Percentiles rank a stretch among this genome's conserved stretches.
These are phyloP conservation scores for Zygogramma bicolorata DNA, from an alignment of 2,888 invertebrate species.

Conservation along the genomic window DNA sequence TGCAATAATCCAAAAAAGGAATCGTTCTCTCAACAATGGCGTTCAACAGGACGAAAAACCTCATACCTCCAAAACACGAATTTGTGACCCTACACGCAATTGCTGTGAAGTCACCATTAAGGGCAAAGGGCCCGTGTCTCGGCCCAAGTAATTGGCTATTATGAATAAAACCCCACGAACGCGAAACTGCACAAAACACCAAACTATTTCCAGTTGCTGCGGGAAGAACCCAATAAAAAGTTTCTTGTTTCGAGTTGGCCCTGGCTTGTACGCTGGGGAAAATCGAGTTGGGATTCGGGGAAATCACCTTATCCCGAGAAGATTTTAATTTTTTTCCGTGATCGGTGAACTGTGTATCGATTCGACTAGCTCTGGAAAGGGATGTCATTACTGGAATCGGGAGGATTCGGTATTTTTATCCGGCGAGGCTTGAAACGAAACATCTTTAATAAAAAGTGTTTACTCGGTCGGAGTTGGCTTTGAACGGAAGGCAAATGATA, in stretches of 20 bases:
- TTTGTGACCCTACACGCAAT: constrained; percentile 26
- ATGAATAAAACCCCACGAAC: constrained; percentile 41
- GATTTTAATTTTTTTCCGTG: constrained; percentile 21
- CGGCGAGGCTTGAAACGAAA: neutral
- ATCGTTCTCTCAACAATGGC: no score
- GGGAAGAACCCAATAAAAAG: constrained; percentile 47
- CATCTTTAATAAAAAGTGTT: neutral
- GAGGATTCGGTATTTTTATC: neutral
- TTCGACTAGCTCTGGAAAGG: neutral
- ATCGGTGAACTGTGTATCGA: constrained; percentile 14
- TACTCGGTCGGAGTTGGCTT: neutral
- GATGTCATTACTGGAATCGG: neutral
- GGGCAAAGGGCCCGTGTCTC: constrained; percentile 26
- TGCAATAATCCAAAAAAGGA: no score
- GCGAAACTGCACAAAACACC: constrained; percentile 36
- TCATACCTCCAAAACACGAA: neutral
- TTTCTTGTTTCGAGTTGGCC: constrained; percentile 45
- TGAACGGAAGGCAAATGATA: neutral
- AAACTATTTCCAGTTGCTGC: constrained; percentile 35
- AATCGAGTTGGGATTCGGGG: constrained; percentile 19
- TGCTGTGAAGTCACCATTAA: constrained; percentile 22
- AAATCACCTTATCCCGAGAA: constrained; percentile 3
- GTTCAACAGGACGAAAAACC: neutral
- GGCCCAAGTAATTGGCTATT: constrained; percentile 48
- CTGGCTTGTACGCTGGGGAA: constrained; percentile 23